Evolutionary conservation across 2,113 vertebrate species (phyloP), one percentile per base, ranked within the genome.

Genomic region (Turdus rufiventris): DNA sequence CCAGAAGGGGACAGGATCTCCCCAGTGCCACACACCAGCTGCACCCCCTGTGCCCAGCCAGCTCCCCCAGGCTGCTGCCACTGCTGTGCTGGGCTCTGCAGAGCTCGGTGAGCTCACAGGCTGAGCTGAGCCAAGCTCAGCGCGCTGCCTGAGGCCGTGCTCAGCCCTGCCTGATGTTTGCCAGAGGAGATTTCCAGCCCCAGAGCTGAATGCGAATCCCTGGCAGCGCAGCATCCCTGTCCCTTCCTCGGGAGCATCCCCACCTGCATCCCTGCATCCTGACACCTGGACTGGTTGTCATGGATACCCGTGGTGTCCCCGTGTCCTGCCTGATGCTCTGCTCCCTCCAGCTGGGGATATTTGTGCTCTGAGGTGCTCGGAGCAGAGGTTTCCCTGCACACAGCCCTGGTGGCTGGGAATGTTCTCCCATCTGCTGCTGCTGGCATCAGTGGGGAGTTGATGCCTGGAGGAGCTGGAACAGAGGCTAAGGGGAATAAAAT

Each of bases 221-320:
- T 7, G 36, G 36, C 67, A 2, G 34, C 0, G 21, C 40, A 29
- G 12, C 71, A 3, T 23, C 38, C 56, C 53, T 19, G 3, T 28
- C 48, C 77, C 36, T 53, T 54, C 78, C 65, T 18, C 21, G 1
- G 71, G 61, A 58, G 45, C 48, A n/a, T 81, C 88, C 40, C 26
- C 85, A 51, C 56, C 83, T 60, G 74, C 75, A 1, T 2, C 33
- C 62, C 83, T 60, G 74, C 75, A 1, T 2, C 33, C 62, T 9
- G 80, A 56, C 92, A 94, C 94, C 94, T 89, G 80, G 17, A 31
- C 47, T 1, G 53, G 93, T 89, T 91, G 91, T 3, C 91, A 78
- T 91, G 72, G 96, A 17, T 75, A 92, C 91, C 10, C 0, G 18
- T 2, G 75, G 26, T 3, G n/a, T 57, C 40, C 45, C 66, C 0